Percentiles rank a stretch among this genome's conserved stretches.
phyloP scores from a whole-genome alignment of 2,888 invertebrate genomes.

The Ischnura elegans region DNA sequence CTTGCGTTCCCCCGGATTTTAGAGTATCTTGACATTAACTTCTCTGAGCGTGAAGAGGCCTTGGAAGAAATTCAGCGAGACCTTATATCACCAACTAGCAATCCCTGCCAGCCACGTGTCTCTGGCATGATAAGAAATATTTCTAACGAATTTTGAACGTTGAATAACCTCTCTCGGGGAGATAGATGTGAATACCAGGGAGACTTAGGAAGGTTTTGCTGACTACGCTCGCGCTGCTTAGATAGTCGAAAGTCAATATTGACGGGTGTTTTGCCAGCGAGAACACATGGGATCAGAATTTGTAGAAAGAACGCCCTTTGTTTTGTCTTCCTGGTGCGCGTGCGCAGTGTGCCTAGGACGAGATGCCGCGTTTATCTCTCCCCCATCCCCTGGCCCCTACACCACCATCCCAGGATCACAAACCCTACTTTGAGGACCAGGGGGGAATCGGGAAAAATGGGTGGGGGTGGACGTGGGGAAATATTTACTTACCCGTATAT shows the following conservation, averaged over 20 bases:
- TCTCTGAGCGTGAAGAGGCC: too few species aligned
- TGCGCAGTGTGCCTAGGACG: not conserved
- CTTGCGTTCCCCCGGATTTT: too few species aligned
- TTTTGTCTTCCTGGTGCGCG: not conserved
- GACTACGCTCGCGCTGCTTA: not conserved
- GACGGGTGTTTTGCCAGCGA: slow-evolving; percentile 9
- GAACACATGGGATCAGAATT: not conserved
- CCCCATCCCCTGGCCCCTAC: not conserved
- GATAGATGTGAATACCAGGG: not conserved
- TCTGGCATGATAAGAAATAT: not conserved
- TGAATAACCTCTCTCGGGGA: not conserved
- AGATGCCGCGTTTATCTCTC: not conserved
- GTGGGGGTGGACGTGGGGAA: not conserved
- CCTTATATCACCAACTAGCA: not conserved
- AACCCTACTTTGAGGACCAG: not conserved
- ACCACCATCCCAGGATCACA: not conserved
- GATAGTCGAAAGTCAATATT: slow-evolving; percentile 21
- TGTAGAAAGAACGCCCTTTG: not conserved
- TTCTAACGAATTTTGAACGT: not conserved
- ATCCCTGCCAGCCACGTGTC: not conserved
- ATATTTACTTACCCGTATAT: not conserved
- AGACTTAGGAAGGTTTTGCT: not conserved
- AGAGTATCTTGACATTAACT: too few species aligned
- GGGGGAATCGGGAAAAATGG: too few species aligned
- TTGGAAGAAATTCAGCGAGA: too few species aligned